Evolutionary conservation across 2,888 invertebrate species (phyloP).

Genomic region (Fissipunctia ypsillon): DNA sequence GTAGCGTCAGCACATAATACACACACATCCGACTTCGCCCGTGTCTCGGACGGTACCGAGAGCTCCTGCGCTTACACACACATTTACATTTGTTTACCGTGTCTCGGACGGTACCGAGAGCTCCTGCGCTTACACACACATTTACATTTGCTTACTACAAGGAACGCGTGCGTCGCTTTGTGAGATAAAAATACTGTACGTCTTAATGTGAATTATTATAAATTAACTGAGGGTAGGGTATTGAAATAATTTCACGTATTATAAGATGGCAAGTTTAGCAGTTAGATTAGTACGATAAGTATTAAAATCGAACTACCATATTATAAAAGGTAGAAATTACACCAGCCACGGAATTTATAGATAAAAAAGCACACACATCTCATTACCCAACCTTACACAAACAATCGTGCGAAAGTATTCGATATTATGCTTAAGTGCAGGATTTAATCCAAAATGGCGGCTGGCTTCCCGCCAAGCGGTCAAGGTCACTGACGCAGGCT

Average conservation of each 20-base stretch:
- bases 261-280: not conserved
- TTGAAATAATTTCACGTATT: not conserved
- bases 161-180: no score
- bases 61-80: no score
- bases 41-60: no score
- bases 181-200: no score
- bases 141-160: no score
- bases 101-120: no score
- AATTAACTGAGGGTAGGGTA: no score
- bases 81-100: no score
- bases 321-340: not conserved
- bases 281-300: not conserved
- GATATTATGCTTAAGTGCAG: constrained; percentile 57
- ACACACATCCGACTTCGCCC: no score
- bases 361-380: constrained; percentile 21
- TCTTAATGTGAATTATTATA: not conserved
- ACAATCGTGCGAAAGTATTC: constrained; percentile 42
- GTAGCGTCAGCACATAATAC: no score
- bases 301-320: not conserved
- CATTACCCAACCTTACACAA: constrained; percentile 46
- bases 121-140: no score
- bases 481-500: constrained; percentile 66
- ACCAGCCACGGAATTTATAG: not conserved
- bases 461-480: constrained; percentile 69
- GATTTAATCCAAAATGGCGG: constrained; percentile 41